A percentile compares a stretch with the other conserved stretches of the same genome.
Conservation (phyloP, 2,797 vertebrate genomes). For the Rhodeus uyekii region DNA sequence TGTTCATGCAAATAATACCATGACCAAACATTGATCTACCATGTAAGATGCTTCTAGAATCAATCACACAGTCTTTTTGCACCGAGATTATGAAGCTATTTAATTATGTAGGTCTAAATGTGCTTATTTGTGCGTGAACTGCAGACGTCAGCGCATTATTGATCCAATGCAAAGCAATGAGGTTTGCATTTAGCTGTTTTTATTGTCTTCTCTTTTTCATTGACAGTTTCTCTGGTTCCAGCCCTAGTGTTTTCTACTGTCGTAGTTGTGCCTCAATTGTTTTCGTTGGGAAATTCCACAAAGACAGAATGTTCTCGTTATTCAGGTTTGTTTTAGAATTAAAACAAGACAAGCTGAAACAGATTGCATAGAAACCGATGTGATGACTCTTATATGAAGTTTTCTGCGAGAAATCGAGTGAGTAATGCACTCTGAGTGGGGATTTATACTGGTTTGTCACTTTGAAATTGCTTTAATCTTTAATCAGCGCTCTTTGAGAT, state of each 20-base stretch:
- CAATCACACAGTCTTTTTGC: not conserved
- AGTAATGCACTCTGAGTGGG: not conserved
- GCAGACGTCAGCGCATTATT: not conserved
- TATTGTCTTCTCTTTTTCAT: not conserved
- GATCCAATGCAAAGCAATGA: not conserved
- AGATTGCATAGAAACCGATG: not conserved
- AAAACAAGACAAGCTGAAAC: slow-evolving; percentile 13
- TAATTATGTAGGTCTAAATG: not conserved
- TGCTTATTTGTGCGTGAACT: not conserved
- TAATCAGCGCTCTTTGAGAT: not conserved
- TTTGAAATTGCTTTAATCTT: not conserved
- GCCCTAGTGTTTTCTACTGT: not conserved
- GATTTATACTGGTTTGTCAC: not conserved
- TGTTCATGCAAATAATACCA: not conserved
- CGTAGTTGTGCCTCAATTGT: slow-evolving; percentile 11
- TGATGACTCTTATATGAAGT: not conserved
- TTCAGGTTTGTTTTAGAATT: slow-evolving; percentile 42
- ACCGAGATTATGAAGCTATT: not conserved
- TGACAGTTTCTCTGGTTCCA: not conserved
- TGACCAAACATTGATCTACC: not conserved
- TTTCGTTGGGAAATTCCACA: slow-evolving; percentile 1
- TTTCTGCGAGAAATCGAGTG: not conserved
- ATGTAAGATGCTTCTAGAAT: not conserved
- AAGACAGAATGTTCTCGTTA: slow-evolving; percentile 20
- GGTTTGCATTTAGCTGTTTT: not conserved